phyloP scores from a whole-genome alignment of 2,797 vertebrate genomes.

The Sciaenops ocellatus region DNA sequence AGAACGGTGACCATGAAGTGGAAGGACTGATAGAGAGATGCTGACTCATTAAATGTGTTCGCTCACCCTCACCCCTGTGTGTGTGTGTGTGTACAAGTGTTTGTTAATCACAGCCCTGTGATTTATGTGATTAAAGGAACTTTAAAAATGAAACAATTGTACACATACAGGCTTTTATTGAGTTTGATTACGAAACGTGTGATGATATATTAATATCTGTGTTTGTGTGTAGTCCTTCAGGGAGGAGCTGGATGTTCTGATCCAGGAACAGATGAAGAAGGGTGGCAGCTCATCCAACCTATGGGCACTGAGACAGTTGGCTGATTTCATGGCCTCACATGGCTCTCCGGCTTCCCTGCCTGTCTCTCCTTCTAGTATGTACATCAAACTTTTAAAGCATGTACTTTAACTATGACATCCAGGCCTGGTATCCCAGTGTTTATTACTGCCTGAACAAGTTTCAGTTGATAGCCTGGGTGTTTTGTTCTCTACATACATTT shows the following conservation, averaged over 20 bases:
- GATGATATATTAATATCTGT: not conserved
- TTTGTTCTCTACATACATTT: too few relatives aligned
- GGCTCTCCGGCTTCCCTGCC: slow-evolving; percentile 91
- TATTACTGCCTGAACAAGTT: not conserved
- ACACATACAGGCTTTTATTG: not conserved
- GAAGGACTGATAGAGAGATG: slow-evolving; percentile 17
- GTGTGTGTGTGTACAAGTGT: slow-evolving; percentile 12
- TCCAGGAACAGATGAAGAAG: slow-evolving; percentile 99
- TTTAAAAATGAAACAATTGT: not conserved
- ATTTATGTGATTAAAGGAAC: not conserved
- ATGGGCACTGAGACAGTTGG: slow-evolving; percentile 96
- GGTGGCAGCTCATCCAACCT: slow-evolving; percentile 96
- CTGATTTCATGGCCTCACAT: slow-evolving; percentile 95
- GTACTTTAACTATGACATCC: not conserved
- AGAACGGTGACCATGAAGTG: not conserved
- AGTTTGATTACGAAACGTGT: not conserved
- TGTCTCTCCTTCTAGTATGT: slow-evolving; percentile 91
- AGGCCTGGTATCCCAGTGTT: not conserved
- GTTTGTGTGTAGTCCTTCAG: slow-evolving; percentile 90
- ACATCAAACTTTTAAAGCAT: not conserved
- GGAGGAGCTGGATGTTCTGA: slow-evolving; percentile 96
- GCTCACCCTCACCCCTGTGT: slow-evolving; percentile 14
- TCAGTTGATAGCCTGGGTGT: not conserved
- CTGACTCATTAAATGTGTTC: slow-evolving; percentile 37
- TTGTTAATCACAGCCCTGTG: not conserved